Base-by-base conservation (phyloP, 2,797 vertebrate species). In the Centropyge bicolor region DNA sequence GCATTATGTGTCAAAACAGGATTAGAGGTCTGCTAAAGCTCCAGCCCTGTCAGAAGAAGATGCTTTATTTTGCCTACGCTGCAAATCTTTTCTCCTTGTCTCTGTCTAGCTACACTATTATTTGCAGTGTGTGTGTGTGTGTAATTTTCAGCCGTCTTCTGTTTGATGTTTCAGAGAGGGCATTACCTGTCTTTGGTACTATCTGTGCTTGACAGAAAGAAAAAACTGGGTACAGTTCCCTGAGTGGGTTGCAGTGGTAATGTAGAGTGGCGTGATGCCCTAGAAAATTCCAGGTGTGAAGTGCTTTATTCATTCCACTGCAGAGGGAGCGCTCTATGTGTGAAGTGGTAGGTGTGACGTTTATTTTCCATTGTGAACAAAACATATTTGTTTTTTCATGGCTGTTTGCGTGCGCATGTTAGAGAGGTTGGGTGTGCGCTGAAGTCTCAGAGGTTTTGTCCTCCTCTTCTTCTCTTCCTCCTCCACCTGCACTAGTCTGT, bases 231-330 rank as follows among this genome's bases (percentile, higher is more conserved):
- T 88, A 81, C 80, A 71, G 86, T 86, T 88, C 72, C 77, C 87
- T 81, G 85, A 87, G 82, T 93, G 88, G 86, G 84, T 74, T 86
- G 81, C 85, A 65, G 72, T 84, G 83, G 85, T 90, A 92, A 90
- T 90, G 79, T 88, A 74, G 89, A 92, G 89, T 88, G 87, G 83
- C 86, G 57, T 86, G 83, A 86, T 90, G 89, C 86, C 91, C 88
- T 87, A 88, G 91, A 93, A 92, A 93, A 90, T 93, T 90, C 86
- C 87, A 93, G 90, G 89, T 94, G 91, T 93, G 89, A 91, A 92
- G 91, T 90, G 85, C 73, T 89, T 88, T 92, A 89, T 89, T 91
- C 87, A 90, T 82, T 77, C 73, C 84, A 71, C 80, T 83, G 91
- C 86, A 89, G 76, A 86, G 85, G 76, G 80, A 87, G 80, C 24